Evolutionary conservation across 2,797 vertebrate genomes (phyloP).

Genomic region (Vespertilio murinus): DNA sequence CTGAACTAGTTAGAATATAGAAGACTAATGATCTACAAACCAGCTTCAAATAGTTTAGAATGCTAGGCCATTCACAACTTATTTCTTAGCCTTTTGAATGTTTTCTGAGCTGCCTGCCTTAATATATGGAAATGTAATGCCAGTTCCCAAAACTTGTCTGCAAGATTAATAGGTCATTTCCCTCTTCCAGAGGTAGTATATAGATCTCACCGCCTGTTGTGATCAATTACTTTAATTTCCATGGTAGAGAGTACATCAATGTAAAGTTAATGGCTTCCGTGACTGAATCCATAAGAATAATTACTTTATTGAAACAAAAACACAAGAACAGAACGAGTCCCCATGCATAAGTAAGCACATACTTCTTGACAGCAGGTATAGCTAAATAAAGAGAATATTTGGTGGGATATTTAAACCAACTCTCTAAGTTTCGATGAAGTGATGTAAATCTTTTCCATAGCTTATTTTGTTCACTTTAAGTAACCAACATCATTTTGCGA

Average conservation of each 20-base stretch:
- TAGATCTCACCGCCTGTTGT: neutral
- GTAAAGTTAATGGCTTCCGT: conserved; percentile 45
- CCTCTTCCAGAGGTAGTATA: conserved; percentile 43
- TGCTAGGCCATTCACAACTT: neutral
- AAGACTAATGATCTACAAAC: neutral
- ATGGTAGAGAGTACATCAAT: neutral
- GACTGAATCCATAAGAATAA: conserved; percentile 13
- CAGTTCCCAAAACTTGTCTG: conserved; percentile 59
- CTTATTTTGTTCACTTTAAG: neutral
- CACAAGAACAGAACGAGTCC: neutral
- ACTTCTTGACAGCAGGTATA: neutral
- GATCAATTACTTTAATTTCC: conserved; percentile 38
- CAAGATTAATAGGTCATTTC: conserved; percentile 52
- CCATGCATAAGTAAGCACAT: neutral
- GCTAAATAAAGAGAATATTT: neutral
- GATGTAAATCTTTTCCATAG: neutral
- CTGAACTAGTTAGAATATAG: neutral
- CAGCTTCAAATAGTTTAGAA: neutral
- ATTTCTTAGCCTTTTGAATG: neutral
- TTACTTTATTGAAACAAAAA: conserved; percentile 30
- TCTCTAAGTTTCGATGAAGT: neutral
- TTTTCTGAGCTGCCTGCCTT: conserved; percentile 41
- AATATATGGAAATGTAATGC: conserved; percentile 58
- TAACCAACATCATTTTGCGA: neutral
- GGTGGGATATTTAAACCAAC: neutral